Evolutionary conservation across 2,888 invertebrate genomes (phyloP).

Genomic region (Zhuqinia jingwanae): DNA sequence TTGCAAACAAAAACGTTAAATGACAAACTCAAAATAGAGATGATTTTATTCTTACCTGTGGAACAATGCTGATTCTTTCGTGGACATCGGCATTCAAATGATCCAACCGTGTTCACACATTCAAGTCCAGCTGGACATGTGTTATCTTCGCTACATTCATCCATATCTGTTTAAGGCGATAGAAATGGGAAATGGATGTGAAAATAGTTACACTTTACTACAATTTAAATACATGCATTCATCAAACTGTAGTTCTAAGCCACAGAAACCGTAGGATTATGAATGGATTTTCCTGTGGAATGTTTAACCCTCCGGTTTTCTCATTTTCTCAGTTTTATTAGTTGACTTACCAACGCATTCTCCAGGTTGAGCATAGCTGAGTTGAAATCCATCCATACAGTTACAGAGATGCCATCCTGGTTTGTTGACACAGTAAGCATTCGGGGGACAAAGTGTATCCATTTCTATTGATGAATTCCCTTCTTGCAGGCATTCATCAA

Average conservation of each 20-base stretch:
- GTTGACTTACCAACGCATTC: conserved; percentile 78
- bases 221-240: not conserved
- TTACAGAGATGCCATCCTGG: conserved; percentile 95
- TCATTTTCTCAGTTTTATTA: not conserved
- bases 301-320: not conserved
- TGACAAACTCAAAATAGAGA: too few species aligned
- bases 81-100: conserved; percentile 89
- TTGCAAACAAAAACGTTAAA: too few species aligned
- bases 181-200: too few species aligned
- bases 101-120: conserved; percentile 90
- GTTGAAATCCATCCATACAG: conserved; percentile 88
- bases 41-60: conserved; percentile 79
- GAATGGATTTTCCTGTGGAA: not conserved
- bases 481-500: conserved; percentile 88
- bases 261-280: not conserved
- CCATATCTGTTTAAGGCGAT: conserved; percentile 85
- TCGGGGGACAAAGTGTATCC: conserved; percentile 84
- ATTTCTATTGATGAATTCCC: conserved; percentile 82
- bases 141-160: conserved; percentile 89
- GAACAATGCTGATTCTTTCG: conserved; percentile 80
- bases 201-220: too few species aligned
- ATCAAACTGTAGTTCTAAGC: not conserved
- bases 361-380: conserved; percentile 76
- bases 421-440: conserved; percentile 92
- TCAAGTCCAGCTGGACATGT: conserved; percentile 90